Evolutionary conservation across 2,113 vertebrate genomes (phyloP).

Genomic region (Xiphophorus couchianus): DNA sequence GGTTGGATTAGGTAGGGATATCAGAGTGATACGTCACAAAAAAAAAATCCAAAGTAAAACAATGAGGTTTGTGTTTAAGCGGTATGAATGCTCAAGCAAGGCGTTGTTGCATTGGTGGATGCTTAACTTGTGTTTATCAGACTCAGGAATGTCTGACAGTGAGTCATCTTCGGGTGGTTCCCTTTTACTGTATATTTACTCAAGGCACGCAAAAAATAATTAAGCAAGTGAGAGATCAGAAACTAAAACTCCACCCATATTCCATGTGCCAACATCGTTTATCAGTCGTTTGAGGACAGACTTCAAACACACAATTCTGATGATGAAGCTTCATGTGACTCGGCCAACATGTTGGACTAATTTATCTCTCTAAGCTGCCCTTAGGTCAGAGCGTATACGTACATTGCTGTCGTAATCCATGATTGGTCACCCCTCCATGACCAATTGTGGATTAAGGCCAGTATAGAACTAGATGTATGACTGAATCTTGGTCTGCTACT

Average conservation of each 20-base stretch:
- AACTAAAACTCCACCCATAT: background rate
- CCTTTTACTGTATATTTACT: constrained; percentile 23
- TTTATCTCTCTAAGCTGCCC: too few species aligned
- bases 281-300: background rate
- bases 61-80: too few species aligned
- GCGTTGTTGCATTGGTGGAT: background rate
- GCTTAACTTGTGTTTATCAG: constrained; percentile 33
- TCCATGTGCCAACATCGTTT: background rate
- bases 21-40: background rate
- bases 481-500: too few species aligned
- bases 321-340: background rate
- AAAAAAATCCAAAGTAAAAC: too few species aligned
- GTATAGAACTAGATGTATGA: too few species aligned
- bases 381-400: too few species aligned
- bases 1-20: background rate
- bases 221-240: background rate
- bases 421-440: too few species aligned
- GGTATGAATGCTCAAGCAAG: too few species aligned
- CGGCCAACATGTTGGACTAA: too few species aligned
- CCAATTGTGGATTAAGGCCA: too few species aligned
- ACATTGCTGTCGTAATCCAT: too few species aligned
- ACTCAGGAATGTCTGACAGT: constrained; percentile 51
- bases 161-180: constrained; percentile 62
- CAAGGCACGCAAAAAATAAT: constrained; percentile 10
- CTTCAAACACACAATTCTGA: background rate